phyloP scores from a whole-genome alignment of 1,140 invertebrate species.

The Ips typographus region DNA sequence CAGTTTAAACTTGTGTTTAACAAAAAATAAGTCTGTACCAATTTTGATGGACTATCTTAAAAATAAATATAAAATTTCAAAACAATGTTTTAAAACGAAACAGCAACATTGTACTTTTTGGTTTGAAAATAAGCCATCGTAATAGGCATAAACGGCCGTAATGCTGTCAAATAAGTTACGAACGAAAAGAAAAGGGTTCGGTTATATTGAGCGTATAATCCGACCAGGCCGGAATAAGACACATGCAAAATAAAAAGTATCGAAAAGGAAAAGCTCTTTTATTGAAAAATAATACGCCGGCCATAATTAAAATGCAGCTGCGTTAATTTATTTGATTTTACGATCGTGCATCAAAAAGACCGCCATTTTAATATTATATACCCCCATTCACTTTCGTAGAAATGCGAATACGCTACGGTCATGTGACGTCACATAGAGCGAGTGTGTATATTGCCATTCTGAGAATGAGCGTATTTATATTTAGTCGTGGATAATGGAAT shows the following conservation, averaged over 20 bases:
- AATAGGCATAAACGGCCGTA: constrained; percentile 33
- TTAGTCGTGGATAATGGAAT: constrained; percentile 7
- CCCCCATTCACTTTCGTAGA: constrained; percentile 38
- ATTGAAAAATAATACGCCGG: constrained; percentile 41
- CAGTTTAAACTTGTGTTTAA: too few species aligned
- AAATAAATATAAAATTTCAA: too few species aligned
- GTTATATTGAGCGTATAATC: constrained; percentile 30
- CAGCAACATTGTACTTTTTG: constrained; percentile 14
- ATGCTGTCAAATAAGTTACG: constrained; percentile 34
- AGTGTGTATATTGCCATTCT: background rate
- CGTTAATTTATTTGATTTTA: constrained; percentile 42
- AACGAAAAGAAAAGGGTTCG: constrained; percentile 25
- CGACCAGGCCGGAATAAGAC: constrained; percentile 30
- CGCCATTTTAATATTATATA: constrained; percentile 37
- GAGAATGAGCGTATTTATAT: constrained; percentile 1
- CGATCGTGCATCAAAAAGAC: constrained; percentile 40
- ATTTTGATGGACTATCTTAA: too few species aligned
- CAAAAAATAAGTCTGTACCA: too few species aligned
- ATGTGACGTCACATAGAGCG: constrained; percentile 28
- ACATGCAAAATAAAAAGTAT: constrained; percentile 28
- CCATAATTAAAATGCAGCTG: constrained; percentile 38
- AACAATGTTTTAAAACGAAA: too few species aligned
- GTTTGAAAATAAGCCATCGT: constrained; percentile 26
- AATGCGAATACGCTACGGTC: constrained; percentile 29
- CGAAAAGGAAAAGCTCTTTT: constrained; percentile 27